Conservation (phyloP, 2,888 invertebrate species). For the Eremobia ochroleuca region DNA sequence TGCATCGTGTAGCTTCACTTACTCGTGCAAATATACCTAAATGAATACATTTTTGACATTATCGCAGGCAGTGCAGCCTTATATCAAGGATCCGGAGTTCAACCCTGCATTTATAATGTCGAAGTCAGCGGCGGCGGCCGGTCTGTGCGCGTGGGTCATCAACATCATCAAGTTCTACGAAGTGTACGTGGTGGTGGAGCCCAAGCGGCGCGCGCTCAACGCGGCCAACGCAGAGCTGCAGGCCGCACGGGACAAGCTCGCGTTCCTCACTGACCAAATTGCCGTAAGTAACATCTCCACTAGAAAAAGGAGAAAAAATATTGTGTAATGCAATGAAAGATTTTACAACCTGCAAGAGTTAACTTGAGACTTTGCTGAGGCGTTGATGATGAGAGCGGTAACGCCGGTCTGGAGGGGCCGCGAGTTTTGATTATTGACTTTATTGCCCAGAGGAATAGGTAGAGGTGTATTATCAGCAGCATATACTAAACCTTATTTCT, state of each 20-base stretch:
- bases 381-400: background rate
- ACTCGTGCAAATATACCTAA: background rate
- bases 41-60: background rate
- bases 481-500: background rate
- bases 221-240: conserved; percentile 96
- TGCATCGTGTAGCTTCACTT: background rate
- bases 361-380: background rate
- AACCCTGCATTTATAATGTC: conserved; percentile 95
- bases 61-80: conserved; percentile 88
- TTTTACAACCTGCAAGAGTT: background rate
- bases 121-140: conserved; percentile 98
- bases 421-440: background rate
- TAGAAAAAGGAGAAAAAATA: background rate
- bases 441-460: background rate
- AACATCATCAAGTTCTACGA: conserved; percentile 97
- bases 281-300: conserved; percentile 81
- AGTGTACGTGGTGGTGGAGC: conserved; percentile 97
- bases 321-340: background rate
- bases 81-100: conserved; percentile 94
- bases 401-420: background rate
- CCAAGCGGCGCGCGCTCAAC: conserved; percentile 96
- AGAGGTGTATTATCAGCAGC: background rate
- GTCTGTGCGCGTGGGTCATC: conserved; percentile 98
- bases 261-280: conserved; percentile 94
- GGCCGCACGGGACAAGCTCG: conserved; percentile 95